Evolutionary conservation across 2,797 vertebrate genomes (phyloP), one percentile per base, ranked within the genome.

Genomic region (Spinibarbus caldwelli): DNA sequence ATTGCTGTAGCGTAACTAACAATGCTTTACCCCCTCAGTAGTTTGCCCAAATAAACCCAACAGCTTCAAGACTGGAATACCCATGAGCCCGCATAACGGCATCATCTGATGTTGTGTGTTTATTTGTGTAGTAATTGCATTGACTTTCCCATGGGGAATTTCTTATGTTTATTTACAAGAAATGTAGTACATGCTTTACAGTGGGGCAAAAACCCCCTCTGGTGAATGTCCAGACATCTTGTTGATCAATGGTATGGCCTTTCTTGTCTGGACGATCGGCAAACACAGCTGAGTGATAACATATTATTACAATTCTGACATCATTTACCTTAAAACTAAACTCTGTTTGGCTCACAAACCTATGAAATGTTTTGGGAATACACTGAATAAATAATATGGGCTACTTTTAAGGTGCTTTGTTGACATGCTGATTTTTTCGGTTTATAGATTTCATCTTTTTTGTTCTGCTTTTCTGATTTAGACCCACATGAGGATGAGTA

Each of bases 151-250:
- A 5, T 26, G 57, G 72, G 82, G 57, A 76, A 76, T 52, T 83
- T n/a, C n/a, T n/a, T 64, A 43, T 76, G 71, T 75, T 47, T 36
- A 9, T 66, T 76, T 76, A 83, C n/a, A 52, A 76, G 29, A 83
- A 66, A n/a, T 38, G 17, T 6, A 15, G 19, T 23, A 45, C 34
- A 38, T 26, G 14, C 38, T 71, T 71, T 43, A 43, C 10, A 72
- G 68, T 45, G 41, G 6, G n/a, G n/a, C 4, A 31, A 2, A 15
- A 57, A 77, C 59, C 34, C 4, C 52, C 34, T 15, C 19, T n/a
- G 2, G 34, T 36, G 34, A 75, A 59, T 23, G 15, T 78, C 52
- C 17, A 26, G 34, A 43, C 38, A 43, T 15, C 38, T 14, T 15
- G 15, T 6, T 72, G n/a, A 47, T 73, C 15, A 72, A 72, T 47